phyloP scores from a whole-genome alignment of 2,797 vertebrate genomes.

The Zalophus californianus region DNA sequence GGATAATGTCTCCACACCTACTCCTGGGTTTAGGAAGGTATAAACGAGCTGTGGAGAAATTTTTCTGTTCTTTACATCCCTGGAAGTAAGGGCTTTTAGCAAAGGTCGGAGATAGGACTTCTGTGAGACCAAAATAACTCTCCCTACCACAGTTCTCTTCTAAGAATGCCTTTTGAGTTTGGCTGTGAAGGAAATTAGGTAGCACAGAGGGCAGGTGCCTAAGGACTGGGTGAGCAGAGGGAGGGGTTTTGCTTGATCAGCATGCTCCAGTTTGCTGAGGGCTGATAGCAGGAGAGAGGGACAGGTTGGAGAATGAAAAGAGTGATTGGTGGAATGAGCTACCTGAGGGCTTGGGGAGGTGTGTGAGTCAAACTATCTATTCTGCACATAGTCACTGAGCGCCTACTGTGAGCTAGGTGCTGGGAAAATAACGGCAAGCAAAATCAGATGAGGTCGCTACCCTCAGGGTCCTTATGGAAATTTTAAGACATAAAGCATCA shows the following conservation, averaged over 20 bases:
- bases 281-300: not conserved
- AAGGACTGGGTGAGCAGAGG: not conserved
- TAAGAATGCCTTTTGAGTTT: not conserved
- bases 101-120: not conserved
- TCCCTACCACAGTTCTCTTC: not conserved
- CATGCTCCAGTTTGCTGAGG: not conserved
- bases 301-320: not conserved
- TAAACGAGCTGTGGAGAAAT: not conserved
- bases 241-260: not conserved
- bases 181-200: not conserved
- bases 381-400: not conserved
- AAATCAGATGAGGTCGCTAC: not conserved
- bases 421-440: not conserved
- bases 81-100: not conserved
- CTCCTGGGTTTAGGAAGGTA: not conserved
- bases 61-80: not conserved
- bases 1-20: not conserved
- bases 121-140: not conserved
- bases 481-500: not conserved
- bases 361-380: not conserved
- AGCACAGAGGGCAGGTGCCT: not conserved
- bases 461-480: not conserved
- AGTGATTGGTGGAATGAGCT: not conserved
- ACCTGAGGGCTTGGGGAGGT: not conserved
- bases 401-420: not conserved